Evolutionary conservation across 1,140 invertebrate species (phyloP).

Genomic region (Aricia agestis): DNA sequence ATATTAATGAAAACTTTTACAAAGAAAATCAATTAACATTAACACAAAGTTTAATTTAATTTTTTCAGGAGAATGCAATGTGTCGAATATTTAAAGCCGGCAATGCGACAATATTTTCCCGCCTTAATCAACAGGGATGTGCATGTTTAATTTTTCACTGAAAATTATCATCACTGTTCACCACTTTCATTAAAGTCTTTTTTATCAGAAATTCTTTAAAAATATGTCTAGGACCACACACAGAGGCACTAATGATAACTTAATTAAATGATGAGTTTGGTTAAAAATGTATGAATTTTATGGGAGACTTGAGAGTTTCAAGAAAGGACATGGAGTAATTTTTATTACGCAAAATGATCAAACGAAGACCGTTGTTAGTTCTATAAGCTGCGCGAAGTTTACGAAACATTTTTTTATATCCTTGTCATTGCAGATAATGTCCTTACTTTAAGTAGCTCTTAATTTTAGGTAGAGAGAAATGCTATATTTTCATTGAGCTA

Average conservation of each 20-base stretch:
- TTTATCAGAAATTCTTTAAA: neutral
- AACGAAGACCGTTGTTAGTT: too few species aligned
- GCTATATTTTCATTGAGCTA: neutral
- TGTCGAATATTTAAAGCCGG: neutral
- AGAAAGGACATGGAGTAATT: too few species aligned
- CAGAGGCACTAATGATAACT: too few species aligned
- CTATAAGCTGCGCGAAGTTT: too few species aligned
- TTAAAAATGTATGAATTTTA: too few species aligned
- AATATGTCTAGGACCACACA: neutral
- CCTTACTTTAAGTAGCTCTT: neutral
- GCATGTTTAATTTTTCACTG: neutral
- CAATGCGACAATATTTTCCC: conserved; percentile 2
- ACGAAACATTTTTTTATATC: too few species aligned
- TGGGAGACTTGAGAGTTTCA: too few species aligned
- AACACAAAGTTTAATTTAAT: neutral
- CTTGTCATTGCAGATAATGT: too few species aligned
- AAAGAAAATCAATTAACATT: neutral
- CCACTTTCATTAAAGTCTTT: neutral
- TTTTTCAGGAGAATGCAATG: neutral
- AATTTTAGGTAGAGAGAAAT: neutral
- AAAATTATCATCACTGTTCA: neutral
- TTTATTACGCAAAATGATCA: too few species aligned
- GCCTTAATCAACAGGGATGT: neutral
- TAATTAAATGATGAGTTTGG: too few species aligned
- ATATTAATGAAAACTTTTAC: neutral